Percentiles rank a stretch among this genome's conserved stretches.
Conservation (phyloP, 2,797 vertebrate genomes). For the Gastrophryne carolinensis region DNA sequence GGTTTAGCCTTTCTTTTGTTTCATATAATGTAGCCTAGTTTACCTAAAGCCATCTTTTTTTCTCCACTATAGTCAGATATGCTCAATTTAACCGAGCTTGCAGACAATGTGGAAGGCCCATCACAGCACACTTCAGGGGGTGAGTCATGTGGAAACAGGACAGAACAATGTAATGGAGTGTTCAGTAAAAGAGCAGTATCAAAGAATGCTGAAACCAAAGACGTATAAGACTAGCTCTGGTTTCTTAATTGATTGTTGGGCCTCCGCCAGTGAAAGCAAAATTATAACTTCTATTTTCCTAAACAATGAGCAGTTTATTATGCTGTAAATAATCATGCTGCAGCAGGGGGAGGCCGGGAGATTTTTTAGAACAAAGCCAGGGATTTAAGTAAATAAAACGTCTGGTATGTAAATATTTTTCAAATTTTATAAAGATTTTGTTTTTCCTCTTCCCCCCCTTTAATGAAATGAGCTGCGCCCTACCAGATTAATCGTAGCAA, state of each 20-base stretch:
- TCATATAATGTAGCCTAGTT: constrained; percentile 18
- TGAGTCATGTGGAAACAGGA: constrained; percentile 46
- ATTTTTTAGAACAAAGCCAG: constrained; percentile 52
- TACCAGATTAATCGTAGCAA: not conserved
- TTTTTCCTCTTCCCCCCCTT: constrained; percentile 3
- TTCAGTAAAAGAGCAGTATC: constrained; percentile 61
- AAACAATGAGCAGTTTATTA: constrained; percentile 56
- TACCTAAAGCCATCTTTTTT: constrained; percentile 20
- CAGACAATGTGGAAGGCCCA: constrained; percentile 42
- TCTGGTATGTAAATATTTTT: constrained; percentile 48
- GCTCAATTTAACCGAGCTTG: constrained; percentile 28
- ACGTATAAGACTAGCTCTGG: constrained; percentile 69
- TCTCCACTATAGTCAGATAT: constrained; percentile 16
- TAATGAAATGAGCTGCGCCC: constrained; percentile 8
- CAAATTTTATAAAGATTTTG: constrained; percentile 32
- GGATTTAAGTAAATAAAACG: constrained; percentile 50
- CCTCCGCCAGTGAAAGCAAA: constrained; percentile 53
- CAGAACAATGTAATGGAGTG: constrained; percentile 37
- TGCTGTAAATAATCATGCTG: constrained; percentile 57
- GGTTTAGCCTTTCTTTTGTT: constrained; percentile 32
- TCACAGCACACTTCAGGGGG: constrained; percentile 38
- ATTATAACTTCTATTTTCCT: constrained; percentile 56
- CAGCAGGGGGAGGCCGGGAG: constrained; percentile 41
- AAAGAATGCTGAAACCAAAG: constrained; percentile 73
- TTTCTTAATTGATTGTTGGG: constrained; percentile 69